Percentiles rank a stretch among this genome's conserved stretches.
Conservation (phyloP, 2,888 invertebrate genomes). For the Drosophila setosimentum region DNA sequence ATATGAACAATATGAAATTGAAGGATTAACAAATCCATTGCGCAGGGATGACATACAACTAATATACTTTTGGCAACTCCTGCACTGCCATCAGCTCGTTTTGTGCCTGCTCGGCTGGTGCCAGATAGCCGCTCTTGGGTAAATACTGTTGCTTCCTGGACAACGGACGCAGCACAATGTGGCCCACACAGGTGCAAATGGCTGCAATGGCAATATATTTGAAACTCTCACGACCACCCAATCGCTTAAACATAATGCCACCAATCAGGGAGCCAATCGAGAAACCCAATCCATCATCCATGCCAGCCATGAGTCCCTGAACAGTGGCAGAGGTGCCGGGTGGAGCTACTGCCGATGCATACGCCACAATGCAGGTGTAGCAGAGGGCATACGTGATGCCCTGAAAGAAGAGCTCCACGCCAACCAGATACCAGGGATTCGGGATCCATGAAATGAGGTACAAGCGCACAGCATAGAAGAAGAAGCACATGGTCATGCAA, state of each 20-base stretch:
- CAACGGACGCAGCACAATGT: slow-evolving; percentile 82
- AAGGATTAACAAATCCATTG: background rate
- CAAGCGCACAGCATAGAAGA: slow-evolving; percentile 91
- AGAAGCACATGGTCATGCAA: slow-evolving; percentile 91
- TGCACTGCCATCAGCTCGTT: slow-evolving; percentile 28
- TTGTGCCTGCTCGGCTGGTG: slow-evolving; percentile 72
- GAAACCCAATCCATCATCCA: slow-evolving; percentile 94
- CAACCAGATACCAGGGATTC: slow-evolving; percentile 93
- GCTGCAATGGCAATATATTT: slow-evolving; percentile 85
- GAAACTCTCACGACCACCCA: slow-evolving; percentile 88
- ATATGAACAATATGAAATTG: background rate
- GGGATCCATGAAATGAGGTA: slow-evolving; percentile 91
- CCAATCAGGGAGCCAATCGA: slow-evolving; percentile 91
- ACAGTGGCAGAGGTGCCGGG: slow-evolving; percentile 93
- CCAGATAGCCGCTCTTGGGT: slow-evolving; percentile 78
- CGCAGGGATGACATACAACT: slow-evolving; percentile 9
- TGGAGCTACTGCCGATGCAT: slow-evolving; percentile 89
- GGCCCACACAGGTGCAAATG: slow-evolving; percentile 83
- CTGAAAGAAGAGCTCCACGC: slow-evolving; percentile 92
- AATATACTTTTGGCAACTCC: slow-evolving; percentile 57
- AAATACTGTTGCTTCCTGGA: slow-evolving; percentile 82
- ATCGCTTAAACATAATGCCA: slow-evolving; percentile 88
- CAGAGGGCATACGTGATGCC: slow-evolving; percentile 95
- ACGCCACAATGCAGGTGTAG: slow-evolving; percentile 92
- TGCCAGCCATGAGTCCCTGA: slow-evolving; percentile 94